Conservation (phyloP, 2,797 vertebrate genomes). For the Acrocephalus scirpaceus region DNA sequence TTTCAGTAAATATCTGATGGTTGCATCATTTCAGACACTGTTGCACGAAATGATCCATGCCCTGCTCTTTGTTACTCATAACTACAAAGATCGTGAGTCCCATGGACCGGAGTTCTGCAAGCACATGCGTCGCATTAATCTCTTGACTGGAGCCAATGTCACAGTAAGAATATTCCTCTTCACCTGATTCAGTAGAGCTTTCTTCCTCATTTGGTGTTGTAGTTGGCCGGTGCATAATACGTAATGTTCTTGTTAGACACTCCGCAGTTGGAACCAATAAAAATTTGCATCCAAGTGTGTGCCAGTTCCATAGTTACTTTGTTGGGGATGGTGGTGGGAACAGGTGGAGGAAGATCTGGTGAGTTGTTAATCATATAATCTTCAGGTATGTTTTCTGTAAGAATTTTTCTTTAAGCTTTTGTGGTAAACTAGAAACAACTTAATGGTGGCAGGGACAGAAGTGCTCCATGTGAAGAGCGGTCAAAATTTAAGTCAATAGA, state of each 20-base stretch:
- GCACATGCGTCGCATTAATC: constrained; percentile 94
- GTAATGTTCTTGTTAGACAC: background rate
- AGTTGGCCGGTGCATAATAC: background rate
- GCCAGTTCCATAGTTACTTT: background rate
- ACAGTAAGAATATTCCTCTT: constrained; percentile 76
- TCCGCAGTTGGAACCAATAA: background rate
- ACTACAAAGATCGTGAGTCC: constrained; percentile 89
- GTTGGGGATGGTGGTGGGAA: background rate
- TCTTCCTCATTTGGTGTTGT: background rate
- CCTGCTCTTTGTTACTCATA: constrained; percentile 94
- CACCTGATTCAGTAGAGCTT: background rate
- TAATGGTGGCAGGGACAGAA: background rate
- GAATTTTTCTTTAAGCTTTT: background rate
- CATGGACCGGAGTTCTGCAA: constrained; percentile 96
- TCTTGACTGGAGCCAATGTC: constrained; percentile 88
- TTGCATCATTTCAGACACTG: constrained; percentile 83
- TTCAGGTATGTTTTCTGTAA: background rate
- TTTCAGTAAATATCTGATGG: background rate
- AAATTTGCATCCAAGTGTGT: background rate
- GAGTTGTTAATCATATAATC: background rate
- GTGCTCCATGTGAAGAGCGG: background rate
- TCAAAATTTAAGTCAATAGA: background rate
- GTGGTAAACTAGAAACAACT: background rate
- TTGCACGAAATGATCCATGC: constrained; percentile 99
- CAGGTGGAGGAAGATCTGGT: background rate